phyloP scores from a whole-genome alignment of 2,888 invertebrate species.

The Eilema sororculum region DNA sequence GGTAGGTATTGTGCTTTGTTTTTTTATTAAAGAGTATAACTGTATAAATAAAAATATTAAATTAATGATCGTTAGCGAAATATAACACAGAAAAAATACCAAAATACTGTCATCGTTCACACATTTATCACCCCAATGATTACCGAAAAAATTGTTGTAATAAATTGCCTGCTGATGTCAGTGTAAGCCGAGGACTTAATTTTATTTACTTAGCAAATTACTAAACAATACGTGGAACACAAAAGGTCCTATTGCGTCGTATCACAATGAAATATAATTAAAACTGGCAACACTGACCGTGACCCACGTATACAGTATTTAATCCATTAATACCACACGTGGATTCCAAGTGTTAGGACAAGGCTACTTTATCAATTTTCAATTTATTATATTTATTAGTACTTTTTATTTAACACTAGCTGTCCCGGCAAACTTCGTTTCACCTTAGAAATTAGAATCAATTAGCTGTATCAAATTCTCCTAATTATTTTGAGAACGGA shows the following conservation, averaged over 20 bases:
- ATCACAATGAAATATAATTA: slow-evolving; percentile 19
- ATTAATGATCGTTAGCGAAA: background rate
- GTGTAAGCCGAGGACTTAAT: slow-evolving; percentile 11
- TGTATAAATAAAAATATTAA: background rate
- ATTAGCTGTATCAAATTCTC: too few species aligned
- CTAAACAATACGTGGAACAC: slow-evolving; percentile 10
- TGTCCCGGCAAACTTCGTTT: too few species aligned
- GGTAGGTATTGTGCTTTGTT: background rate
- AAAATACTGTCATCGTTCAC: background rate
- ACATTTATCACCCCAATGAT: background rate
- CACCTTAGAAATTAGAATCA: too few species aligned
- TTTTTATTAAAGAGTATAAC: background rate
- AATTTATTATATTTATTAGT: background rate
- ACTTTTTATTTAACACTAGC: too few species aligned
- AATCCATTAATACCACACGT: slow-evolving; percentile 43
- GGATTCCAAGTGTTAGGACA: background rate
- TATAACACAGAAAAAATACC: background rate
- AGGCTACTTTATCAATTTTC: slow-evolving; percentile 8
- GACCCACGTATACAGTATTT: slow-evolving; percentile 37
- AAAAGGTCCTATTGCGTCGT: slow-evolving; percentile 12
- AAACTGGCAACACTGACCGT: slow-evolving; percentile 31
- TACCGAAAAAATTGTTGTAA: background rate
- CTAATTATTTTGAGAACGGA: too few species aligned
- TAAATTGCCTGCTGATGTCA: slow-evolving; percentile 14
- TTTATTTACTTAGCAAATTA: slow-evolving; percentile 19